Evolutionary conservation across 2,797 vertebrate species (phyloP).

Genomic region (Distichodus sexfasciatus): DNA sequence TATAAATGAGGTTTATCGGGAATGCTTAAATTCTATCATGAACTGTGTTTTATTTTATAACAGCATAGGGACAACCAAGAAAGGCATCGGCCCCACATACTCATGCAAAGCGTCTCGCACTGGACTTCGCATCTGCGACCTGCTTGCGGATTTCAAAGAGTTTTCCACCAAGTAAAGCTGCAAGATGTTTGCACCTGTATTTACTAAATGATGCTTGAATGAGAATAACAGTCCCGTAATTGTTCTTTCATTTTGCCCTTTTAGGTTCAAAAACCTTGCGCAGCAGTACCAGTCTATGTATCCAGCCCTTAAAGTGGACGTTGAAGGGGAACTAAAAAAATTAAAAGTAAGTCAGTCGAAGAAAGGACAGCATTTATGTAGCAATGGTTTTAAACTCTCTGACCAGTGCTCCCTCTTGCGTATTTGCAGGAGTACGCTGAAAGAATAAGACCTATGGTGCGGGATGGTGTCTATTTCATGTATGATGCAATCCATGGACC

Average conservation of each 20-base stretch:
- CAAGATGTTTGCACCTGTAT: background rate
- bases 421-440: slow-evolving; percentile 88
- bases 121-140: slow-evolving; percentile 93
- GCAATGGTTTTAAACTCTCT: background rate
- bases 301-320: slow-evolving; percentile 83
- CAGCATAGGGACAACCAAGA: slow-evolving; percentile 98
- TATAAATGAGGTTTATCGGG: background rate
- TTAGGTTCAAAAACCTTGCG: slow-evolving; percentile 92
- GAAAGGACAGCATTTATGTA: background rate
- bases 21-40: too few species aligned
- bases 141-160: slow-evolving; percentile 91
- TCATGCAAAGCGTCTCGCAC: slow-evolving; percentile 95
- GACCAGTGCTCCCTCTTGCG: too few species aligned
- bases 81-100: slow-evolving; percentile 96
- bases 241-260: slow-evolving; percentile 32
- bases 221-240: background rate
- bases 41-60: background rate
- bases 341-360: slow-evolving; percentile 78
- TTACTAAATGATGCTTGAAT: background rate
- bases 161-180: slow-evolving; percentile 84
- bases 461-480: slow-evolving; percentile 97
- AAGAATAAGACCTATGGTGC: slow-evolving; percentile 93
- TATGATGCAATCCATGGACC: slow-evolving; percentile 92
- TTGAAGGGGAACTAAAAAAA: slow-evolving; percentile 88
- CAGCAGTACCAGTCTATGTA: slow-evolving; percentile 96